Evolutionary conservation across 2,797 vertebrate genomes (phyloP).

Genomic region (Sebastes goodei): DNA sequence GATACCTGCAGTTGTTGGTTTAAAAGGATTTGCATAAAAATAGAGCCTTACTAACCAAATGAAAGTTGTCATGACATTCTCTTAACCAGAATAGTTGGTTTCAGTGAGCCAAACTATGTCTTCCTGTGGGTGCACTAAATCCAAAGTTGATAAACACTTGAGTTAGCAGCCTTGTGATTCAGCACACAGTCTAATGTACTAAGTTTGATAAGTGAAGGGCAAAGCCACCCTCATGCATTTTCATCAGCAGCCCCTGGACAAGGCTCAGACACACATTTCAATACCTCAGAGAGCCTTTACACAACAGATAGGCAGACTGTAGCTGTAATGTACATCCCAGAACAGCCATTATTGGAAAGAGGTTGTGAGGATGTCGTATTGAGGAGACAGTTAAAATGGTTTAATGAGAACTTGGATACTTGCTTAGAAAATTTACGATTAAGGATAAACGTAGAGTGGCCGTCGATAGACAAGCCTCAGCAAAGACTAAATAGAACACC

Average conservation of each 20-base stretch:
- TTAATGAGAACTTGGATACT: conserved; percentile 79
- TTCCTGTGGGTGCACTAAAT: conserved; percentile 67
- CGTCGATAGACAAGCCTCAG: conserved; percentile 60
- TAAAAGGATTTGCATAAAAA: neutral
- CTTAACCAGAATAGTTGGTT: conserved; percentile 30
- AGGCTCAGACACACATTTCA: conserved; percentile 77
- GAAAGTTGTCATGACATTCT: conserved; percentile 4
- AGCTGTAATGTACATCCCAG: conserved; percentile 74
- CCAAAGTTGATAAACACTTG: conserved; percentile 74
- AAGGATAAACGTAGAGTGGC: conserved; percentile 61
- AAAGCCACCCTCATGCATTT: conserved; percentile 79
- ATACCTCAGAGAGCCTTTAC: conserved; percentile 76
- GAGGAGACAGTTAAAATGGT: conserved; percentile 72
- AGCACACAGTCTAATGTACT: conserved; percentile 71
- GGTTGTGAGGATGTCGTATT: conserved; percentile 67
- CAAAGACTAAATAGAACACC: conserved; percentile 66
- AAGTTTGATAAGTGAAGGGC: conserved; percentile 82
- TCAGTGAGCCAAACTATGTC: conserved; percentile 42
- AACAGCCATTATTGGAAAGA: conserved; percentile 74
- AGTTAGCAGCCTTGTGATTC: conserved; percentile 71
- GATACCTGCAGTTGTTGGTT: neutral
- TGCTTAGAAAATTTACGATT: conserved; percentile 73
- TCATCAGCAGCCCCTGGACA: conserved; percentile 75
- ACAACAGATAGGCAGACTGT: conserved; percentile 71
- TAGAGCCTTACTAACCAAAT: conserved; percentile 14